Conservation (phyloP, 1,140 invertebrate genomes). For the Microplitis demolitor region DNA sequence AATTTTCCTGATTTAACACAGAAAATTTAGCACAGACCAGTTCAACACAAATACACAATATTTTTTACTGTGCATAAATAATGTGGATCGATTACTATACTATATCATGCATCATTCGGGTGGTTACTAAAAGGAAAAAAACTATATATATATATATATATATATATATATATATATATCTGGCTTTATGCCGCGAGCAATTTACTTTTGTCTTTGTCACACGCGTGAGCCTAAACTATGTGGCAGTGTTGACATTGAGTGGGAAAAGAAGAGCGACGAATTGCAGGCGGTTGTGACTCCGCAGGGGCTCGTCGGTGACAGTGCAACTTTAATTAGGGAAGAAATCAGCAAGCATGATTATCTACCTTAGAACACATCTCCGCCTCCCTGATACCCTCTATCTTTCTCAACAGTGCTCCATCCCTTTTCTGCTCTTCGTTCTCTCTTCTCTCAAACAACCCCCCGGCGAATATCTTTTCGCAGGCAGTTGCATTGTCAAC, state of each 20-base stretch:
- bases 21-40: background rate
- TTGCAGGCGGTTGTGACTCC: constrained; percentile 26
- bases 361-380: constrained; percentile 55
- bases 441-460: background rate
- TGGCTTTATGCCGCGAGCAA: constrained; percentile 37
- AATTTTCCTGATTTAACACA: background rate
- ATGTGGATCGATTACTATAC: background rate
- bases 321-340: constrained; percentile 63
- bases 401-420: constrained; percentile 8
- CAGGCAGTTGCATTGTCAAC: constrained; percentile 43
- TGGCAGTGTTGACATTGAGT: background rate
- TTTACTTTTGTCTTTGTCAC: constrained; percentile 48
- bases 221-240: constrained; percentile 28
- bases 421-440: background rate
- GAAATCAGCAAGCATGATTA: constrained; percentile 62
- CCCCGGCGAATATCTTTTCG: constrained; percentile 20
- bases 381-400: constrained; percentile 19
- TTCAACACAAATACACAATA: background rate
- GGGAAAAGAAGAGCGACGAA: background rate
- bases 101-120: background rate
- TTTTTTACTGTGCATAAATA: background rate
- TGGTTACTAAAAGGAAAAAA: no score
- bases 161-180: constrained; percentile 40
- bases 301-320: constrained; percentile 45
- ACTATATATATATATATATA: constrained; percentile 23